phyloP scores from a whole-genome alignment of 2,888 invertebrate genomes.

The Ariolimax columbianus region DNA sequence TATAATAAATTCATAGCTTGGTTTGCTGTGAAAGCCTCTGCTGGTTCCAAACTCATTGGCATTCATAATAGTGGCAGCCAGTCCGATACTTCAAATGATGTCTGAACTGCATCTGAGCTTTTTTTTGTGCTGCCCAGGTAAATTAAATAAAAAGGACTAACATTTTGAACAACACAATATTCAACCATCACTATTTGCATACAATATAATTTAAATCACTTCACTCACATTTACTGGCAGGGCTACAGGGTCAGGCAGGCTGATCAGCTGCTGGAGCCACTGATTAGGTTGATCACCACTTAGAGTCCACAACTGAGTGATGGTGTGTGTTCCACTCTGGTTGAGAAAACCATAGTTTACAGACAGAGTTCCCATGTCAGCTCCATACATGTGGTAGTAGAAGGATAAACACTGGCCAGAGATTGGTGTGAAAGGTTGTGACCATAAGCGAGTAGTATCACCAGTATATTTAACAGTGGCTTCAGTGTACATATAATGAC shows the following conservation, averaged over 20 bases:
- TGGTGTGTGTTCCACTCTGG: conserved; percentile 59
- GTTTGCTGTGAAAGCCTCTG: too few species aligned
- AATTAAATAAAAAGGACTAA: too few species aligned
- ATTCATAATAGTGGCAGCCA: too few species aligned
- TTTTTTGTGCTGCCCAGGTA: too few species aligned
- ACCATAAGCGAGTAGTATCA: conserved; percentile 67
- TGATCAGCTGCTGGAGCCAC: conserved; percentile 69
- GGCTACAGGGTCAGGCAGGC: conserved; percentile 45
- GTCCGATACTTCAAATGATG: too few species aligned
- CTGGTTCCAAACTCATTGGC: too few species aligned
- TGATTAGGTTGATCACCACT: conserved; percentile 68
- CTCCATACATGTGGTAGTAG: conserved; percentile 77
- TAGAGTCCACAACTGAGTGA: conserved; percentile 64
- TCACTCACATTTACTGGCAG: conserved; percentile 65
- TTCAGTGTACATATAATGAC: conserved; percentile 73
- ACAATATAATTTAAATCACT: not conserved
- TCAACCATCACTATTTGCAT: not conserved
- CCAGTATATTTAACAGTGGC: conserved; percentile 60
- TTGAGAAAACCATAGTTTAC: conserved; percentile 65
- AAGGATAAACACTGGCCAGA: conserved; percentile 71
- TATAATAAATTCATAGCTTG: too few species aligned
- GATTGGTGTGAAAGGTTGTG: conserved; percentile 63
- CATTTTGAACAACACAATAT: too few species aligned
- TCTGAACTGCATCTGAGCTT: too few species aligned
- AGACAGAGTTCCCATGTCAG: conserved; percentile 69